Evolutionary conservation across 2,888 invertebrate genomes (phyloP).

Genomic region (Nesidiocoris tenuis): DNA sequence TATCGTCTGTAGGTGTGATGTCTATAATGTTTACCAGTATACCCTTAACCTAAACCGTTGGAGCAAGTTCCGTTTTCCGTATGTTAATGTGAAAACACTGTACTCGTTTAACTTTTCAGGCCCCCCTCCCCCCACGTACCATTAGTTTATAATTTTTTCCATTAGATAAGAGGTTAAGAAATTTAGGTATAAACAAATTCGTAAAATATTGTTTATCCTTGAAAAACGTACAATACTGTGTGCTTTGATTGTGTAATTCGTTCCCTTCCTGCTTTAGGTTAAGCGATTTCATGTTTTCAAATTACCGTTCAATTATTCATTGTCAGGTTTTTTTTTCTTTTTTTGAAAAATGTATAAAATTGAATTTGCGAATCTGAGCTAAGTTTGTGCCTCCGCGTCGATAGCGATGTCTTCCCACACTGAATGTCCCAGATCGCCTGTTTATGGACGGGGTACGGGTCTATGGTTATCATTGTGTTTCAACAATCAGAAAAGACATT

Average conservation of each 20-base stretch:
- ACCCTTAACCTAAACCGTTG: background rate
- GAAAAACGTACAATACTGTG: background rate
- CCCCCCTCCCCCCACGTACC: slow-evolving; percentile 5
- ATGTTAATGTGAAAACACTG: background rate
- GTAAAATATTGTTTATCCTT: background rate
- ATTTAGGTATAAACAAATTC: background rate
- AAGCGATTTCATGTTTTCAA: too few species aligned
- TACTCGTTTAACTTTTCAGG: slow-evolving; percentile 3
- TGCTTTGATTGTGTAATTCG: background rate
- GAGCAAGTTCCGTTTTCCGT: background rate
- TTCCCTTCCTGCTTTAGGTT: background rate
- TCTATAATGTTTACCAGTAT: slow-evolving; percentile 7
- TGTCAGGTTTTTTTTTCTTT: too few species aligned
- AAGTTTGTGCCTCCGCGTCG: too few species aligned
- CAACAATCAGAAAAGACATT: too few species aligned
- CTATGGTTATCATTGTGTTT: too few species aligned
- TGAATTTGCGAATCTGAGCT: too few species aligned
- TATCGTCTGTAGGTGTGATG: slow-evolving; percentile 34
- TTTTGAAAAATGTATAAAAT: too few species aligned
- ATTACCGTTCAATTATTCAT: too few species aligned
- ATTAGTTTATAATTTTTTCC: slow-evolving; percentile 17
- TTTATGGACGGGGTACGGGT: too few species aligned
- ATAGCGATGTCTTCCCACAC: too few species aligned
- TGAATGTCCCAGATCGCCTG: too few species aligned
- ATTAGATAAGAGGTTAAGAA: slow-evolving; percentile 16